Conservation (phyloP, 2,888 invertebrate genomes). For the Chironomus riparius region DNA sequence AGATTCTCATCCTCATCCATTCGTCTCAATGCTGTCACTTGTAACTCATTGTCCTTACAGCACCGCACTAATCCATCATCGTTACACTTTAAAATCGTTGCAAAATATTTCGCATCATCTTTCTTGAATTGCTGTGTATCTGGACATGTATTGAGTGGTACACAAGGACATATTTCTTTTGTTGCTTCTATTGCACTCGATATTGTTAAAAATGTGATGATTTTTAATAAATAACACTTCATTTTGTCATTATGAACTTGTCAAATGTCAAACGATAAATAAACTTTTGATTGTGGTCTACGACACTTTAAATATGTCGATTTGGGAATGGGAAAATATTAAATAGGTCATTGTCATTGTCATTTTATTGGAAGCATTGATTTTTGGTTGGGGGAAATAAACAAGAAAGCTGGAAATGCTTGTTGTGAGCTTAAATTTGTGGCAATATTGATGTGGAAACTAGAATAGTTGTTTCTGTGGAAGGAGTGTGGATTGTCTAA, state of each 20-base stretch:
- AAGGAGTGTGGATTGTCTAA: too few relatives aligned
- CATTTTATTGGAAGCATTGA: neutral
- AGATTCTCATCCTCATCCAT: neutral
- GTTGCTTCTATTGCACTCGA: neutral
- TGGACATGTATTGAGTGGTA: conserved; percentile 10
- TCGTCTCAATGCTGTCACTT: neutral
- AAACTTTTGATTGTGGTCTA: neutral
- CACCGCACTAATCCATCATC: conserved; percentile 7
- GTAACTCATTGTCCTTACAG: neutral
- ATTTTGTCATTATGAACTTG: neutral
- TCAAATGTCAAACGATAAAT: neutral
- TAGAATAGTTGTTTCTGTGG: too few relatives aligned
- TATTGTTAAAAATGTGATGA: neutral
- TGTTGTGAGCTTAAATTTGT: too few relatives aligned
- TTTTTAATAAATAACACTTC: neutral
- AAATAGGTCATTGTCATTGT: neutral
- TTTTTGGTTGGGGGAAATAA: too few relatives aligned
- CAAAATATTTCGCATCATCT: conserved; percentile 21
- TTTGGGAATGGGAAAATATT: neutral
- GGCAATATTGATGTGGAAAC: too few relatives aligned
- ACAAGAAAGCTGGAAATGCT: too few relatives aligned
- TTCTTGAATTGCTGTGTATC: neutral
- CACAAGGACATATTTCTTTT: conserved; percentile 13
- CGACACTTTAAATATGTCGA: neutral
- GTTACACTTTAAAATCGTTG: conserved; percentile 1